Conservation (phyloP, 92 coral and sea anemone genomes). For the Parazoanthus swiftii region DNA sequence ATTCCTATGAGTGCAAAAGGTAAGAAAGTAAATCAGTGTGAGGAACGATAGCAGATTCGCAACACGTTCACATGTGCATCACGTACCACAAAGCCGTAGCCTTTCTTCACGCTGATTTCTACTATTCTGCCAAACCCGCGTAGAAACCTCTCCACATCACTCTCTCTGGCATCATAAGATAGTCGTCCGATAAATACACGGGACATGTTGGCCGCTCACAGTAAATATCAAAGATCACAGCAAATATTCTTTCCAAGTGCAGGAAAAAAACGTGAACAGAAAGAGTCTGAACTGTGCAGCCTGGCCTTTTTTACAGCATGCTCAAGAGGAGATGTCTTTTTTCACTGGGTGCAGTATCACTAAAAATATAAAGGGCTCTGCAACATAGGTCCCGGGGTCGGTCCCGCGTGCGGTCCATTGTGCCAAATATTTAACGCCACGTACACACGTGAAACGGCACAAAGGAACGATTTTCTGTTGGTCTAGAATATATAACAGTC, state of each 20-base stretch:
- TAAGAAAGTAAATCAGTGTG: not conserved
- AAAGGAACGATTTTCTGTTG: too few species aligned
- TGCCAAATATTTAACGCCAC: too few species aligned
- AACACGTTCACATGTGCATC: not conserved
- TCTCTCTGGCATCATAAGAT: constrained; percentile 69
- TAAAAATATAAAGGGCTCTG: not conserved
- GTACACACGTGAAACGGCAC: too few species aligned
- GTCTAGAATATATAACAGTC: too few species aligned
- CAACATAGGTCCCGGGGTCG: too few species aligned
- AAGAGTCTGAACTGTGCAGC: not conserved
- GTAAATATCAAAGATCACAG: not conserved
- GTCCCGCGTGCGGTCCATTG: too few species aligned
- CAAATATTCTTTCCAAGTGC: not conserved
- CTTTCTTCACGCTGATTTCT: constrained; percentile 83
- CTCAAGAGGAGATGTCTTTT: not conserved
- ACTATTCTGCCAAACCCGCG: constrained; percentile 74
- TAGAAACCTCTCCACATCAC: constrained; percentile 81
- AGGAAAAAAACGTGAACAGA: not conserved
- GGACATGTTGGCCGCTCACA: constrained; percentile 50
- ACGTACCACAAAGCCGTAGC: constrained; percentile 90
- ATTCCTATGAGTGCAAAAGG: constrained; percentile 56
- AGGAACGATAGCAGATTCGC: not conserved
- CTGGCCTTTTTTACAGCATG: constrained; percentile 11
- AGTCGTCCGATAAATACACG: constrained; percentile 87
- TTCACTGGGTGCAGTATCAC: not conserved